phyloP scores from a whole-genome alignment of 2,888 invertebrate genomes.

The Leptopilina myrica region DNA sequence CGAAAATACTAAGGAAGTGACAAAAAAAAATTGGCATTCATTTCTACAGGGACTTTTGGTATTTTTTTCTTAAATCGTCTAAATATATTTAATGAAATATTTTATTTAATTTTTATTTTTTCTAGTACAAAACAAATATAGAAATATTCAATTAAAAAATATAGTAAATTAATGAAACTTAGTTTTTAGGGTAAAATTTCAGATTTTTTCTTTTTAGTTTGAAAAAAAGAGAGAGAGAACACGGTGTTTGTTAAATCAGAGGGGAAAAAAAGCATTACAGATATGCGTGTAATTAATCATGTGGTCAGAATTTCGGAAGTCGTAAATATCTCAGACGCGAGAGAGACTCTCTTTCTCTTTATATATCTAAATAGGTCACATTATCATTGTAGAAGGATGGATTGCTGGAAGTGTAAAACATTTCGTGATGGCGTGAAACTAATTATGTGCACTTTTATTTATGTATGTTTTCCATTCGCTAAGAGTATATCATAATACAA shows the following conservation, averaged over 20 bases:
- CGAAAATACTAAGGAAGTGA: too few species aligned
- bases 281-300: not conserved
- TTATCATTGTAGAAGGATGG: slow-evolving; percentile 27
- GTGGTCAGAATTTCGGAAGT: slow-evolving; percentile 11
- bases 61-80: too few species aligned
- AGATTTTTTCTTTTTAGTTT: too few species aligned
- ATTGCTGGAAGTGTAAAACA: slow-evolving; percentile 4
- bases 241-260: not conserved
- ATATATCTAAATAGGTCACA: slow-evolving; percentile 33
- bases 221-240: not conserved
- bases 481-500: too few species aligned
- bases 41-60: too few species aligned
- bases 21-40: too few species aligned
- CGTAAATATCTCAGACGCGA: slow-evolving; percentile 13
- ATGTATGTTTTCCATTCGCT: not conserved
- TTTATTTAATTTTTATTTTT: too few species aligned
- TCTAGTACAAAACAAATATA: too few species aligned
- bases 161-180: too few species aligned
- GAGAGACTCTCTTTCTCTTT: not conserved
- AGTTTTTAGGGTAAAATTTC: too few species aligned
- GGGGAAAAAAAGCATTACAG: not conserved
- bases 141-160: too few species aligned
- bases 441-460: slow-evolving; percentile 28
- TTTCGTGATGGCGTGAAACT: slow-evolving; percentile 26
- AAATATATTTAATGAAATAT: too few species aligned